Percentiles rank a stretch among this genome's conserved stretches.
Evolutionary conservation across 1,140 invertebrate species (phyloP).

Genomic region (Phenacoccus solenopsis): DNA sequence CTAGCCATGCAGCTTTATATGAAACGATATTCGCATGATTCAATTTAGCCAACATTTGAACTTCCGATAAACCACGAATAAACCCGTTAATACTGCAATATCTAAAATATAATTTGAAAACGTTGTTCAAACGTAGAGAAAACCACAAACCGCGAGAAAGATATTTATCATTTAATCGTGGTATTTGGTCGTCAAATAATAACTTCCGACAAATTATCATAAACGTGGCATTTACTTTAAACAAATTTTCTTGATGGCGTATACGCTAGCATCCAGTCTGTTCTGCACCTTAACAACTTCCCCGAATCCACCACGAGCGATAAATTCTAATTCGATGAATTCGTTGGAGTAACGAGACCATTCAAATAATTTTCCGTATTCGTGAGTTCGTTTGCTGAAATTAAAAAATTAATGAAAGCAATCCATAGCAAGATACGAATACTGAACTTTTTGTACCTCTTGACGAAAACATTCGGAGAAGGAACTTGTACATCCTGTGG

Average conservation of each 20-base stretch:
- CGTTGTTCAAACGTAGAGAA: background rate
- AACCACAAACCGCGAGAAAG: background rate
- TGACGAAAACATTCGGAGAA: background rate
- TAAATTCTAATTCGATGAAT: slow-evolving; percentile 56
- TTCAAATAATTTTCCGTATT: slow-evolving; percentile 29
- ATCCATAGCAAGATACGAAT: background rate
- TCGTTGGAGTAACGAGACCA: slow-evolving; percentile 57
- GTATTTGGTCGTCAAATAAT: background rate
- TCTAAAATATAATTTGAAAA: slow-evolving; percentile 23
- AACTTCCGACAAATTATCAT: no score
- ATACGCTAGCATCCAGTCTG: slow-evolving; percentile 56
- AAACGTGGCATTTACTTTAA: no score
- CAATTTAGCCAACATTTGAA: slow-evolving; percentile 61
- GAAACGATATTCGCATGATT: slow-evolving; percentile 69
- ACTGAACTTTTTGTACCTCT: slow-evolving; percentile 12
- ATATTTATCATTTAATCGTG: background rate
- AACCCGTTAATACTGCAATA: slow-evolving; percentile 36
- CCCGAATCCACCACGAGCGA: slow-evolving; percentile 64
- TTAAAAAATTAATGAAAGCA: background rate
- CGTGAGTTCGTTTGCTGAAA: slow-evolving; percentile 7
- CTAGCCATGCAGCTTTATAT: slow-evolving; percentile 73
- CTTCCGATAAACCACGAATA: slow-evolving; percentile 53
- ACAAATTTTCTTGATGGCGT: slow-evolving; percentile 69
- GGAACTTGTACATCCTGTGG: background rate
- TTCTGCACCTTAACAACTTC: slow-evolving; percentile 48